Evolutionary conservation across 2,113 vertebrate genomes (phyloP).

Genomic region (Condylura cristata): DNA sequence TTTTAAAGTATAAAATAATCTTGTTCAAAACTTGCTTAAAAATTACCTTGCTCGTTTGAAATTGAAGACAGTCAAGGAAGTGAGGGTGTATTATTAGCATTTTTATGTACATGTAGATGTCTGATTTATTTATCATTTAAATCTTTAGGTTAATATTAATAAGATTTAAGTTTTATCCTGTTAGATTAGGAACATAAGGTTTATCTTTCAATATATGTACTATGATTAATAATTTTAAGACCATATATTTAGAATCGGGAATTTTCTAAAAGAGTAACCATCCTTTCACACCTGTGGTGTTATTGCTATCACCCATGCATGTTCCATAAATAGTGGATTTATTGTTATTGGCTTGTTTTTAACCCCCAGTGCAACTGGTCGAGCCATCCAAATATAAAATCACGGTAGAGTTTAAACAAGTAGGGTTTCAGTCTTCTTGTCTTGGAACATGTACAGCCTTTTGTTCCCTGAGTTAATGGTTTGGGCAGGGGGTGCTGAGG

Average conservation of each 20-base stretch:
- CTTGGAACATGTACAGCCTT: no score
- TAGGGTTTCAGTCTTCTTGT: no score
- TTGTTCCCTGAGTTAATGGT: no score
- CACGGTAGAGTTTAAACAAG: no score
- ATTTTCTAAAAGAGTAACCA: not conserved
- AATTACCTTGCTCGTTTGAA: conserved; percentile 29
- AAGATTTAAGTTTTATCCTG: not conserved
- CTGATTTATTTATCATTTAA: not conserved
- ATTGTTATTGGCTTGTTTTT: not conserved
- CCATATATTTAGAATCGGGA: not conserved
- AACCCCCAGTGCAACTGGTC: not conserved
- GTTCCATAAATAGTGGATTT: not conserved
- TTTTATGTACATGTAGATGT: not conserved
- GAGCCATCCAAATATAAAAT: no score
- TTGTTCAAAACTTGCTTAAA: conserved; percentile 35
- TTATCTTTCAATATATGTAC: not conserved
- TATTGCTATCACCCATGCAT: not conserved
- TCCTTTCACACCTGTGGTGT: not conserved
- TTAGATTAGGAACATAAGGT: not conserved
- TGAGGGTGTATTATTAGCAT: not conserved
- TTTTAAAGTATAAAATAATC: conserved; percentile 24
- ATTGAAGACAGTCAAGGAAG: not conserved
- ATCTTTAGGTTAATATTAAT: not conserved
- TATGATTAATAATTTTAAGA: not conserved
- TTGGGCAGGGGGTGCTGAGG: no score